Evolutionary conservation across 2,888 invertebrate genomes (phyloP).

Genomic region (Cephus pulcher): DNA sequence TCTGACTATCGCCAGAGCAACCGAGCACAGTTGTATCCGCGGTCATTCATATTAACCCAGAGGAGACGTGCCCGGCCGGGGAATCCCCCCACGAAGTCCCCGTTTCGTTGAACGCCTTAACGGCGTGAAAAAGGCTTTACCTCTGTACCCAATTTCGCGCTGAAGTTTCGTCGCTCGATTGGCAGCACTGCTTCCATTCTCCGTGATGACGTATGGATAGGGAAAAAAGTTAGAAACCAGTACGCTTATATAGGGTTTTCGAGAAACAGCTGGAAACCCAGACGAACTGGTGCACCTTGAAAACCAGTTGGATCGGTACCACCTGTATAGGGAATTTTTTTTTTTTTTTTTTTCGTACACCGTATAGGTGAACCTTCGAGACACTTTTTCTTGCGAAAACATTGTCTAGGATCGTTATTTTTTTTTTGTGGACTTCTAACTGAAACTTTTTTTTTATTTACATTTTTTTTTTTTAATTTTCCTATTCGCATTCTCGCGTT

Average conservation of each 20-base stretch:
- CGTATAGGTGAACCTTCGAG: neutral
- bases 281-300: neutral
- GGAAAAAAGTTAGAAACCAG: neutral
- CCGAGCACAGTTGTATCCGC: constrained; percentile 3
- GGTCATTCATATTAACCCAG: constrained; percentile 41
- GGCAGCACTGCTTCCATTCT: constrained; percentile 11
- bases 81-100: neutral
- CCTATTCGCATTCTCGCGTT: neutral
- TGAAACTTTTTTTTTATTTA: too few relatives aligned
- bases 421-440: too few relatives aligned
- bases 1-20: constrained; percentile 14
- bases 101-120: constrained; percentile 41
- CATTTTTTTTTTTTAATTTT: too few relatives aligned
- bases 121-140: constrained; percentile 31
- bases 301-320: neutral
- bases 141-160: too few relatives aligned
- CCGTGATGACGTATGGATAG: neutral
- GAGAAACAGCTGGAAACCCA: neutral
- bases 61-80: constrained; percentile 25
- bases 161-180: constrained; percentile 15
- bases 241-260: neutral
- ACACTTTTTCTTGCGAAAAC: neutral
- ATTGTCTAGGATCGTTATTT: too few relatives aligned
- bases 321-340: neutral
- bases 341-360: neutral